phyloP scores from a whole-genome alignment of 2,797 vertebrate species.

The Eupleurogrammus muticus region DNA sequence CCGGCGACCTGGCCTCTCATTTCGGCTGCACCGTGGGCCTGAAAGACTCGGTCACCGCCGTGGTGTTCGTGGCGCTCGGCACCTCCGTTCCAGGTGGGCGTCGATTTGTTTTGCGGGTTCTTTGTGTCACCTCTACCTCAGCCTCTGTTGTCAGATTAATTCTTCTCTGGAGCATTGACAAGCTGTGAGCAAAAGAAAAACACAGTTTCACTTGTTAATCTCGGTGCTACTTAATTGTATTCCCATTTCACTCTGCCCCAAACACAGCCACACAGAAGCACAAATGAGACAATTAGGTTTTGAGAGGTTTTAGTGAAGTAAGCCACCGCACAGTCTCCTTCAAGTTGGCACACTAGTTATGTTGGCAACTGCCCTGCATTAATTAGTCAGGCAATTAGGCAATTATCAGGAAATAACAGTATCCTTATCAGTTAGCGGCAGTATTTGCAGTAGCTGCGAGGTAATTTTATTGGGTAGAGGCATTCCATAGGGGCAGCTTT shows the following conservation, averaged over 20 bases:
- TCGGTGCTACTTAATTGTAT: constrained; percentile 32
- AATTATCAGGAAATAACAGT: constrained; percentile 10
- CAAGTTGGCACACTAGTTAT: constrained; percentile 9
- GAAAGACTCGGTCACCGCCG: constrained; percentile 91
- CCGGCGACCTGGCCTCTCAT: constrained; percentile 89
- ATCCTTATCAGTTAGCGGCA: background rate
- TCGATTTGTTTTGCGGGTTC: constrained; percentile 21
- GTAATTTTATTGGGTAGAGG: constrained; percentile 7
- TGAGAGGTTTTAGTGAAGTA: constrained; percentile 35
- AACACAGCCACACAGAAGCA: constrained; percentile 33
- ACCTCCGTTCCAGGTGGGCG: constrained; percentile 90
- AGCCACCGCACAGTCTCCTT: constrained; percentile 4
- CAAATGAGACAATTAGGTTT: constrained; percentile 37
- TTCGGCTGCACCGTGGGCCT: constrained; percentile 91
- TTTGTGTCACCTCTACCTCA: constrained; percentile 43
- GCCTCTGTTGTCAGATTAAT: constrained; percentile 45
- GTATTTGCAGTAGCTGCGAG: background rate
- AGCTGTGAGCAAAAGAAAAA: constrained; percentile 56
- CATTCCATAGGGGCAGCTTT: background rate
- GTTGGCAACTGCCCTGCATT: background rate
- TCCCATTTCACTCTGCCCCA: constrained; percentile 30
- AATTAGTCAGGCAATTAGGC: constrained; percentile 5
- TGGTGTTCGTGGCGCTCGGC: constrained; percentile 91
- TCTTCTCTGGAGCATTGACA: constrained; percentile 43
- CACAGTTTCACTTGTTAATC: constrained; percentile 37